Percentiles rank a stretch among this genome's conserved stretches.
phyloP scores from a whole-genome alignment of 2,113 vertebrate genomes.

The Anser cygnoides region DNA sequence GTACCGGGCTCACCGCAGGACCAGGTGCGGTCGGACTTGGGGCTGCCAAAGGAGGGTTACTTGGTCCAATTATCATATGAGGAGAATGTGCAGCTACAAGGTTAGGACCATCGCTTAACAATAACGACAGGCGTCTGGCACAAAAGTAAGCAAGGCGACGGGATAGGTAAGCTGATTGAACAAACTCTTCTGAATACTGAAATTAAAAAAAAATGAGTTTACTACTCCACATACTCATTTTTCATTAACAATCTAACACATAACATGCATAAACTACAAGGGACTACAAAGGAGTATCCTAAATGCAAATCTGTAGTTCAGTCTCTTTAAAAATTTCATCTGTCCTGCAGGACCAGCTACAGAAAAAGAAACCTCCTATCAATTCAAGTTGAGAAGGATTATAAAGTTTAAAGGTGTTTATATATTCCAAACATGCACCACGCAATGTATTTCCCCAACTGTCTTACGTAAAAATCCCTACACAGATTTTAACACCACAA shows the following conservation, averaged over 20 bases:
- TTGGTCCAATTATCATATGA: conserved; percentile 70
- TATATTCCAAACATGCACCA: neutral
- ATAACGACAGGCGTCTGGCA: conserved; percentile 74
- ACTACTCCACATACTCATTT: neutral
- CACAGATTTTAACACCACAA: neutral
- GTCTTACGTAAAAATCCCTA: neutral
- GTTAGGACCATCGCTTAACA: conserved; percentile 72
- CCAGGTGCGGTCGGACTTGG: conserved; percentile 56
- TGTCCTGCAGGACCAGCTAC: neutral
- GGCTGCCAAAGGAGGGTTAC: conserved; percentile 61
- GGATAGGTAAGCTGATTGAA: conserved; percentile 82
- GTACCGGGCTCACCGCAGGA: conserved; percentile 59
- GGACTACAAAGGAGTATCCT: neutral
- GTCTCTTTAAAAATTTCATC: neutral
- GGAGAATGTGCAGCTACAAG: conserved; percentile 71
- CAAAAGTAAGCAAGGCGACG: conserved; percentile 81
- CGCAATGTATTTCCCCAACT: neutral
- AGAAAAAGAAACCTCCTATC: neutral
- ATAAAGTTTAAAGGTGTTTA: neutral
- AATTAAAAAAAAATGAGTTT: neutral
- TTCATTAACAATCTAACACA: neutral
- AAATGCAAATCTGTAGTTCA: neutral
- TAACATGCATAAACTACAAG: neutral
- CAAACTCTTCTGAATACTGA: conserved; percentile 82
- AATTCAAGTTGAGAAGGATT: neutral